These are phyloP conservation scores for Crax fasciolata DNA, from an alignment of 2,797 vertebrate genomes.

Conservation along the genomic window DNA sequence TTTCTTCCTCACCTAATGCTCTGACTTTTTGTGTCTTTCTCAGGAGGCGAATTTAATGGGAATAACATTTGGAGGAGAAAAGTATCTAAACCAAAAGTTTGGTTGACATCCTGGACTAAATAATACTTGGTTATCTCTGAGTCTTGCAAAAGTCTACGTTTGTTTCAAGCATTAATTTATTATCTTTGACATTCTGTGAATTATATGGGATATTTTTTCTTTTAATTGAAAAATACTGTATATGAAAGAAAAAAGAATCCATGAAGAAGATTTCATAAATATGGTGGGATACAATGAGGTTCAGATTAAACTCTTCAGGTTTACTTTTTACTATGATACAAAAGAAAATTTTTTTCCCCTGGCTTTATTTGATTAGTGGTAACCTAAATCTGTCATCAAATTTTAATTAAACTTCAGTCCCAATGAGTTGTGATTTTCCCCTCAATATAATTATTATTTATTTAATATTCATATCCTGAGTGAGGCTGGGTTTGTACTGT, in stretches of 20 bases:
- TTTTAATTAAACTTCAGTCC: not conserved
- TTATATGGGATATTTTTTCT: not conserved
- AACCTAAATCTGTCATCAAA: not conserved
- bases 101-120: not conserved
- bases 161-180: not conserved
- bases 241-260: not conserved
- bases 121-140: not conserved
- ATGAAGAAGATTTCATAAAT: not conserved
- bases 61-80: not conserved
- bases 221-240: not conserved
- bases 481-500: not conserved
- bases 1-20: not conserved
- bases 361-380: not conserved
- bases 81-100: not conserved
- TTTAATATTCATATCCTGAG: not conserved
- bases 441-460: not conserved
- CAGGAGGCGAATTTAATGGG: not conserved
- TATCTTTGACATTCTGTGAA: not conserved
- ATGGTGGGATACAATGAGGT: not conserved
- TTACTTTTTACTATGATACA: not conserved
- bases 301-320: not conserved
- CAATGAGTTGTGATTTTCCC: not conserved
- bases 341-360: not conserved
- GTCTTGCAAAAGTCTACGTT: not conserved
- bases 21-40: not conserved